These are phyloP conservation scores for Pachydiplax longipennis DNA, from an alignment of 2,888 invertebrate species.

Conservation along the genomic window DNA sequence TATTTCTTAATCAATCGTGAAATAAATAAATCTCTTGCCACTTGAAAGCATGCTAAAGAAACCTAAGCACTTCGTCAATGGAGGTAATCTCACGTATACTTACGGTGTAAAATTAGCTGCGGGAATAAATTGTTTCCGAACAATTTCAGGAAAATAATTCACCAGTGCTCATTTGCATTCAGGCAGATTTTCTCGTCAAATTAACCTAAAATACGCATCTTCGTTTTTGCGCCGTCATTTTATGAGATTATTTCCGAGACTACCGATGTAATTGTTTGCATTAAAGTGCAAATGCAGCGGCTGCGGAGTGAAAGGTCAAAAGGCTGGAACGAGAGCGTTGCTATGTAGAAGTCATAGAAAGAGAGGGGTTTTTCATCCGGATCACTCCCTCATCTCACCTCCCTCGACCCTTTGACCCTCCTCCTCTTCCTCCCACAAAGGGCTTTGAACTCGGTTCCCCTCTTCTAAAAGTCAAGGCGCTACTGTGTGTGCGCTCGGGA, in stretches of 20 bases:
- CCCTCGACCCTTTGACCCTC: not conserved
- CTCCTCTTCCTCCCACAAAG: not conserved
- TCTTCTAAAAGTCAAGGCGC: not conserved
- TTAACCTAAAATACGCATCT: no score
- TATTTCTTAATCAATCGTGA: no score
- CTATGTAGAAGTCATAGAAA: not conserved
- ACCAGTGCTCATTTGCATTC: no score
- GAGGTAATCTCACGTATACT: no score
- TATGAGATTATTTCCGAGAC: not conserved
- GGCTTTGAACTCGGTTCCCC: constrained; percentile 35
- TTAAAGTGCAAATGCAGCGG: not conserved
- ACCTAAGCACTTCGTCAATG: no score
- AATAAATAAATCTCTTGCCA: no score
- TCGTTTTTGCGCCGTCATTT: no score
- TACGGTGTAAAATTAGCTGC: no score
- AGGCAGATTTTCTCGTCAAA: no score
- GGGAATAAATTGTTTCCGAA: no score
- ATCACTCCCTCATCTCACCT: not conserved
- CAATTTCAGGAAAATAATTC: no score
- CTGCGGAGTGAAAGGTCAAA: not conserved
- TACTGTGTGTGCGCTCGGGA: not conserved
- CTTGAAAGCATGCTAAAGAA: no score
- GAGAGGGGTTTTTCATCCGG: not conserved
- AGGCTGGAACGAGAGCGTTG: not conserved
- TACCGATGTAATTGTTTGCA: constrained; percentile 1